A percentile compares a stretch with the other conserved stretches of the same genome.
Conservation (phyloP, 2,113 vertebrate species). For the Marcusenius ussheri region DNA sequence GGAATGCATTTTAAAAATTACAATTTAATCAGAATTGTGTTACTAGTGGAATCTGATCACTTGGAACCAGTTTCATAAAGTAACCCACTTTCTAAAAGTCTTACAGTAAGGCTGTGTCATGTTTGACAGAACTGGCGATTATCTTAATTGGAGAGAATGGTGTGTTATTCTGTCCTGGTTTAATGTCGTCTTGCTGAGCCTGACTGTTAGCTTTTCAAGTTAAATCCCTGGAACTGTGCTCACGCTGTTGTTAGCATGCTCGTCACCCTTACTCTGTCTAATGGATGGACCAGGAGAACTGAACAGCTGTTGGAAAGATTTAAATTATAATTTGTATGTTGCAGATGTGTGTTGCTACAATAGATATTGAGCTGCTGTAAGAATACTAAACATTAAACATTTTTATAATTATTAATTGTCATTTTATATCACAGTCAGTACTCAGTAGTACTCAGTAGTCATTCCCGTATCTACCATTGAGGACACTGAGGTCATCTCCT, state of each 20-base stretch:
- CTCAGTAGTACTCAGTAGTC: background rate
- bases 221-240: background rate
- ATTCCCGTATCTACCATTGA: background rate
- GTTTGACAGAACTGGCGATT: background rate
- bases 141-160: background rate
- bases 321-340: background rate
- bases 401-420: background rate
- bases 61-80: background rate
- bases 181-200: background rate
- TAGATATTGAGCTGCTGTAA: background rate
- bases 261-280: background rate
- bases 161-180: background rate
- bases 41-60: background rate
- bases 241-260: background rate
- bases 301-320: background rate
- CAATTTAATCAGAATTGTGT: background rate
- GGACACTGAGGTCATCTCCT: background rate
- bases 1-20: background rate
- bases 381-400: background rate
- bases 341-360: background rate
- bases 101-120: background rate
- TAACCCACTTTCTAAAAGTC: background rate
- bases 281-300: background rate
- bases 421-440: background rate
- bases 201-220: background rate